These are phyloP conservation scores for Halcyon chelicuti DNA, from an alignment of 2,797 vertebrate species.

Conservation along the genomic window DNA sequence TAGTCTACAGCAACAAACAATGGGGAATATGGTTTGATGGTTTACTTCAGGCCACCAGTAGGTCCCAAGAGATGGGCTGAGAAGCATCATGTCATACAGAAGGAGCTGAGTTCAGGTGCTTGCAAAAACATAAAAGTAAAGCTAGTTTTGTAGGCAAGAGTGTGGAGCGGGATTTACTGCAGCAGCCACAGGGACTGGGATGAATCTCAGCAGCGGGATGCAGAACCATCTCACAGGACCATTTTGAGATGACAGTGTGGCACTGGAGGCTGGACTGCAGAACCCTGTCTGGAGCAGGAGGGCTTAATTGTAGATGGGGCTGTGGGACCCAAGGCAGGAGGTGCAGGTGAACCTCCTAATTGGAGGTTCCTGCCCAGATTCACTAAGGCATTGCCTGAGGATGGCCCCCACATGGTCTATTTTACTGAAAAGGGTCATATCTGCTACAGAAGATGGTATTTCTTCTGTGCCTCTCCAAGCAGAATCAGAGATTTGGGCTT, in stretches of 20 bases:
- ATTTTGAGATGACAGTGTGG: fast-evolving
- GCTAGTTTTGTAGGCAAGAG: background rate
- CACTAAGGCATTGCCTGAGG: background rate
- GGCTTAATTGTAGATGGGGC: background rate
- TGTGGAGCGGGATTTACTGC: background rate
- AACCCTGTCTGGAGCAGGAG: background rate
- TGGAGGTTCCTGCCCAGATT: background rate
- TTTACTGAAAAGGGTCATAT: background rate
- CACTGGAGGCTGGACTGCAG: background rate
- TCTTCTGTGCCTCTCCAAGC: background rate
- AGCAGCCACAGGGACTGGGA: background rate
- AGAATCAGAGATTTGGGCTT: background rate
- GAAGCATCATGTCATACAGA: fast-evolving
- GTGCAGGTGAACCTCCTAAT: background rate
- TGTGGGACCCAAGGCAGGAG: background rate
- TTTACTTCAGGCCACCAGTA: background rate
- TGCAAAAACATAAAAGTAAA: background rate
- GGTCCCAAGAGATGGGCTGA: background rate
- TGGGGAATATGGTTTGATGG: background rate
- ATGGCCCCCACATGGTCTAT: background rate
- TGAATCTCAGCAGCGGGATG: background rate
- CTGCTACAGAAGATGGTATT: background rate
- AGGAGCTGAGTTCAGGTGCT: background rate
- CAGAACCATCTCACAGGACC: fast-evolving
- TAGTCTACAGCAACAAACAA: background rate